phyloP scores from a whole-genome alignment of 1,140 invertebrate genomes.

The Bombus sylvicola region DNA sequence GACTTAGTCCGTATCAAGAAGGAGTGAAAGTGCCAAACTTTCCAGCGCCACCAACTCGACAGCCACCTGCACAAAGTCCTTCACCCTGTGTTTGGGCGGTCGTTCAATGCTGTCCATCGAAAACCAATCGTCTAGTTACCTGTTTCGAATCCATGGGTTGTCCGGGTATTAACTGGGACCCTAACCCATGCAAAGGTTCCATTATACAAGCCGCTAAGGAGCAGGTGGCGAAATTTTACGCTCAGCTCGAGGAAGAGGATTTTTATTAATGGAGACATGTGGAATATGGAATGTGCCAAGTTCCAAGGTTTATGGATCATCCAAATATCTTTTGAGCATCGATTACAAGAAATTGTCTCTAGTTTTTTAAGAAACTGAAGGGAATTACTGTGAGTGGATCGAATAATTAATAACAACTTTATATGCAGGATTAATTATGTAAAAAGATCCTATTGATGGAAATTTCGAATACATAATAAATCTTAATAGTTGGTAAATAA shows the following conservation, averaged over 20 bases:
- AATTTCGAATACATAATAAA: neutral
- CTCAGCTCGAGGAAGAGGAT: constrained; percentile 35
- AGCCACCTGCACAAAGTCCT: constrained; percentile 74
- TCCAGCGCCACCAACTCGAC: constrained; percentile 63
- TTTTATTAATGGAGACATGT: constrained; percentile 5
- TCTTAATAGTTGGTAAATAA: neutral
- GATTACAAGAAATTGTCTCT: neutral
- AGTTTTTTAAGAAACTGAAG: neutral
- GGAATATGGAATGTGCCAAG: neutral
- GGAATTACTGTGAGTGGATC: neutral
- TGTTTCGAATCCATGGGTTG: constrained; percentile 88
- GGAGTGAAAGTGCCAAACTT: constrained; percentile 67
- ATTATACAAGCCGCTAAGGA: constrained; percentile 82
- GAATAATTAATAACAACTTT: neutral
- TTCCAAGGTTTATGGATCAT: neutral
- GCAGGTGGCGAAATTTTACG: constrained; percentile 81
- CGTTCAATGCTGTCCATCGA: constrained; percentile 85
- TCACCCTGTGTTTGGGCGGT: constrained; percentile 86
- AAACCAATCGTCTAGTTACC: constrained; percentile 76
- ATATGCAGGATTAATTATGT: neutral
- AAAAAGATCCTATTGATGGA: too few relatives aligned
- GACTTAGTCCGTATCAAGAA: constrained; percentile 62
- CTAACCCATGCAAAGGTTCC: constrained; percentile 84
- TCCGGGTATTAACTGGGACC: constrained; percentile 85
- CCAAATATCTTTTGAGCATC: neutral